Base-by-base conservation (phyloP, 1,140 invertebrate genomes). In the Megalopta genalis region DNA sequence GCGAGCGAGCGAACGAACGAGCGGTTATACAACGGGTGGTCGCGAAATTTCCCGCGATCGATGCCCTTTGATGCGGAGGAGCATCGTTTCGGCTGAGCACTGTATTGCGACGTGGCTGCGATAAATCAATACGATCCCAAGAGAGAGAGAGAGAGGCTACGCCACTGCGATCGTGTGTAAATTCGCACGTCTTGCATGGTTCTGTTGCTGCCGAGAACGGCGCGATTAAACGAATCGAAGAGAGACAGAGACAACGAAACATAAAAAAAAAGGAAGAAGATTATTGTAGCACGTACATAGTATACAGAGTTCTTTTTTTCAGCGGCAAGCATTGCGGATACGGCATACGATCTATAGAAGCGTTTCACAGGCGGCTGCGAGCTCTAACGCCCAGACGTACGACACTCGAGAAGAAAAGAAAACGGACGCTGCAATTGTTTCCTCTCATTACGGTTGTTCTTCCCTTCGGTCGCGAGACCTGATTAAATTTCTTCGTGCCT, bases 121-220 rank as follows among this genome's bases (percentile, higher is more conserved):
- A 59, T 85, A 73, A 84, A 84, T 85, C 82, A 73, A 85, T 81
- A 73, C 64, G 72, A 84, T 85, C 69, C 68, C 63, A 42, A 46
- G 42, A 42, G 39, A 42, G 9, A 46, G 42, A 46, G 42, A 46
- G 62, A 64, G 59, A 80, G 23, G 23, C 21, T 23, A 68, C 57
- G 39, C 59, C 78, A 46, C 23, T 68, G 25, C 60, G 66, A 60
- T 73, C 39, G 42, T 68, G 67, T 63, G 76, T 72, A 67, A 81
- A 52, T 52, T 81, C 82, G 72, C 62, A 68, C 54, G 25, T 27
- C 54, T 27, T 69, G n/a, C 69, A 60, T 23, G 73, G 49, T 80
- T 80, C 10, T 63, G 64, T 68, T 66, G 76, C 66, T 59, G 9
- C 25, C 77, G 68, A 25, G 49, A 5, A 54, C 60, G 72, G 82